A percentile compares a stretch with the other conserved stretches of the same genome.
Evolutionary conservation across 2,113 vertebrate species (phyloP).

Genomic region (Microcebus murinus): DNA sequence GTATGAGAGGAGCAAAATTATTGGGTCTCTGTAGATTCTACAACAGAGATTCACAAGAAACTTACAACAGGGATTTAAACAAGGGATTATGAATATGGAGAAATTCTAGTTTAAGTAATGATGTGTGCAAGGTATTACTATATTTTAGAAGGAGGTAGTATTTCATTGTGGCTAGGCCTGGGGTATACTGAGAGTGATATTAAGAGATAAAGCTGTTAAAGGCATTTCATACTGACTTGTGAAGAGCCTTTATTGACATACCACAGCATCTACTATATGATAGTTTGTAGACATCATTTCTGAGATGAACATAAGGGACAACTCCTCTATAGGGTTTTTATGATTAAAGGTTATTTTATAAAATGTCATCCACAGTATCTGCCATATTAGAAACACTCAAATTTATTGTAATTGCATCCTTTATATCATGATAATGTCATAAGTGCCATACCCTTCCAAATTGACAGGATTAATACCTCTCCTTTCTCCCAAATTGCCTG

Average conservation of each 20-base stretch:
- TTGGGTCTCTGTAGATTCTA: background rate
- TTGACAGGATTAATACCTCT: background rate
- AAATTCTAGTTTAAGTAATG: background rate
- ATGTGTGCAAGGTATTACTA: background rate
- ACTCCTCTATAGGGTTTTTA: background rate
- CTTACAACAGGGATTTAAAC: background rate
- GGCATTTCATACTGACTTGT: background rate
- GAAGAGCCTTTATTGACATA: background rate
- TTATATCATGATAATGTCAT: background rate
- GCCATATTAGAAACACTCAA: background rate
- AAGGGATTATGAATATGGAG: background rate
- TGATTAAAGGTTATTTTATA: background rate
- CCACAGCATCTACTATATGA: accelerated
- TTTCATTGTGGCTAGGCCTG: accelerated
- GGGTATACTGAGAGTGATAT: background rate
- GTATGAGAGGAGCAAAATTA: background rate
- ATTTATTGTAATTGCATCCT: background rate
- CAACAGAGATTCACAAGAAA: background rate
- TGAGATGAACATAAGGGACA: background rate
- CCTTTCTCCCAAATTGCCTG: accelerated
- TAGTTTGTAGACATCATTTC: background rate
- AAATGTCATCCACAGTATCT: background rate
- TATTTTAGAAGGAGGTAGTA: background rate
- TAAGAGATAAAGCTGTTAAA: background rate
- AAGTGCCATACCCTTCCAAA: background rate